Base-by-base conservation (phyloP, 2,113 vertebrate genomes). In the Gymnobelideus leadbeateri region DNA sequence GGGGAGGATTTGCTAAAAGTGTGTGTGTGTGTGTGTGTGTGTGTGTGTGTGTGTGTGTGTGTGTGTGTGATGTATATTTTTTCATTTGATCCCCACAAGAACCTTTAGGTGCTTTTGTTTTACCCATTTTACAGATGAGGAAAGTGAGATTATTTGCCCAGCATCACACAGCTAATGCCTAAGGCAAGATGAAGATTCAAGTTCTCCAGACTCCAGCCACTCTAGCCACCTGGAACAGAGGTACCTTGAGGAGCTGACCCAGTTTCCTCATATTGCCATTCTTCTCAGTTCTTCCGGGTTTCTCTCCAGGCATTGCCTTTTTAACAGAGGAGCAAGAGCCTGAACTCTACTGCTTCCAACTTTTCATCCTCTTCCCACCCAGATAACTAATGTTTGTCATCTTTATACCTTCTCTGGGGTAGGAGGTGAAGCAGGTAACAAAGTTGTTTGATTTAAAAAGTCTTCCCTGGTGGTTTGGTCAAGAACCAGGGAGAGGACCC, bases 381-480 rank as follows among this genome's bases (percentile, higher is more conserved):
- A 77, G 37, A 37, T 7, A 43, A 2, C n/a, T 43, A 23, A 43
- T 2, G 14, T 77, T 68, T 37, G 31, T 43, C 68, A 84, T 84
- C n/a, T 84, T 84, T 91, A 51, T 14, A 19, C 51, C 93, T 92
- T 23, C 49, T 26, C 31, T 21, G 31, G 7, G 24, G 91, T 2
- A 84, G 51, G 89, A 95, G 0, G 95, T 92, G 77, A 95, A 93
- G 92, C 0, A 91, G 3, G 68, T 11, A 95, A 94, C 43, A 92
- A 90, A 91, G 50, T 3, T 91, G 37, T 92, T 77, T 57, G 51
- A 16, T 52, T 6, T 91, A n/a, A 93, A 93, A 95, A 89, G 31
- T 16, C 54, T 52, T 21, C 43, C 16, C 25, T 23, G 25, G 50
- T 91, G 93, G 9, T 92, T 46, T 94, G 52, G 43, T 10, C 37